Evolutionary conservation across 2,113 vertebrate species (phyloP), one percentile per base, ranked within the genome.

Genomic region (Cebidichthys violaceus): DNA sequence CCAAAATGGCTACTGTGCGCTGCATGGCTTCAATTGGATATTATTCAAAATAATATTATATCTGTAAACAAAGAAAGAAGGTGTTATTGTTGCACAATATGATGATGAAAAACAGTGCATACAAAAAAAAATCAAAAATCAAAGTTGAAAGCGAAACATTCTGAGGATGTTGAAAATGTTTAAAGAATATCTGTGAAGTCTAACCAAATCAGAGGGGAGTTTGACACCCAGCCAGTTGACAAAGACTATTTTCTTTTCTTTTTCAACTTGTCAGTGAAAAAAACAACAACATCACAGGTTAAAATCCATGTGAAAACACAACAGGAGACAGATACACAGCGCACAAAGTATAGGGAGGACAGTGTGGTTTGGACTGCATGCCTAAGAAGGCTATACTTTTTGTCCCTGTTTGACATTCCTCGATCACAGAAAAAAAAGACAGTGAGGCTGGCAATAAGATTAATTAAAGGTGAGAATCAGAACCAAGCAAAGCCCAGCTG

Each of bases 231-330:
- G 39, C 13, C 0, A 72, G 59, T 43, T 74, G 31, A 79, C 60
- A 72, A 55, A 50, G 22, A 50, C 13, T 75, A 45, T 15, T 20
- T 84, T 31, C 11, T 79, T 55, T 82, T 55, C 17, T 66, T 60
- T 9, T 43, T 70, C 31, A 4, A 39, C n/a, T 54, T 22, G 47
- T 62, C 74, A 66, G 71, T 39, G 24, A 57, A 76, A 72, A 74
- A 55, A 43, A 9, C 74, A 68, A 79, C 8, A 39, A 39, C 43
- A 68, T 68, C 66, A 52, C 55, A 61, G 33, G 43, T 84, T 86
- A 29, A 62, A 79, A 96, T 96, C 96, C 98, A 99, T 98, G 98
- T 99, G 98, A 97, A 99, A 97, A 97, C 96, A 98, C 97, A 98
- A 98, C 88, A 75, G 65, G 65, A 87, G 66, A 91, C 81, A 90